Evolutionary conservation across 2,797 vertebrate genomes (phyloP), one percentile per base, ranked within the genome.

Genomic region (Sebastes hubbsi): DNA sequence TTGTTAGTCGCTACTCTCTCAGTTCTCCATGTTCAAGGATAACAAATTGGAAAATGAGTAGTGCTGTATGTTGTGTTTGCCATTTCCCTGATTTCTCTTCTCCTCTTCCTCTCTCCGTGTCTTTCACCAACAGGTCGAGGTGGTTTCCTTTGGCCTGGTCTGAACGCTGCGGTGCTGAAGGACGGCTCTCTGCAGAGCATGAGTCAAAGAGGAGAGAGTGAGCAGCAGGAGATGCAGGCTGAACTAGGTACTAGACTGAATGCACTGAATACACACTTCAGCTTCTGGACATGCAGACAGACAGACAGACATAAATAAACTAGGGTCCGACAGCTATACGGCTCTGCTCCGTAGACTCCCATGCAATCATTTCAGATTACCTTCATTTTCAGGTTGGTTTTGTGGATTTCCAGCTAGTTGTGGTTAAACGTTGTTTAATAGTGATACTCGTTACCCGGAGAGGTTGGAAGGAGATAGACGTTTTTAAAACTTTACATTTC

Each of bases 71-170:
- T 66, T 2, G 38, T 22, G 14, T 29, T 65, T 13, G 22, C 25
- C 6, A 2, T 42, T 42, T 24, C 10, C 16, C 32, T 27, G 8
- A 20, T 20, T 38, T 24, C 32, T 24, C 36, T 5, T 10, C 1
- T 16, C 13, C 36, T 25, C 24, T 38, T 2, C 58, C 8, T 25
- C 5, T 46, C 2, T 22, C n/a, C 8, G 1, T 72, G 22, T 73
- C 59, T 56, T 49, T 58, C 1, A 18, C 6, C 6, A 13, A 4
- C 87, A 99, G 98, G 98, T 72, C 96, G 84, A 8, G 96, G 87
- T 25, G 98, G 98, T 36, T 97, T 96, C 81, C 95, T 99, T 49
- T 99, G 98, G 98, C 98, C 97, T 6, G 98, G 98, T 24, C 95
- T 99, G 29, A 99, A 99, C 67, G 6, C 79, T 24, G 96, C 96